phyloP scores from a whole-genome alignment of 2,797 vertebrate genomes.

The Falco columbarius region DNA sequence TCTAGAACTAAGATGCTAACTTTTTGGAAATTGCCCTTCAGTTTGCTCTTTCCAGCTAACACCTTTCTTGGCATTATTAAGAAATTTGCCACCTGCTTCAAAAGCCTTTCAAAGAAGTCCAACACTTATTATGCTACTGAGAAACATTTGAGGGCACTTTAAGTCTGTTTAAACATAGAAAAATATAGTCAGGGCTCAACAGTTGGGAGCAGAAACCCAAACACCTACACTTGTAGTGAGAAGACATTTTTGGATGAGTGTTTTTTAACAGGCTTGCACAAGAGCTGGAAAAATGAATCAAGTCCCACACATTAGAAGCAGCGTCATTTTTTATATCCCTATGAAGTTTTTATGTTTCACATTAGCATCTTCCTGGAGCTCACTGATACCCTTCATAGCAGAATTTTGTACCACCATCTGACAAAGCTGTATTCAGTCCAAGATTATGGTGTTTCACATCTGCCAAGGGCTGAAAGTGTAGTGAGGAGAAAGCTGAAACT shows the following conservation, averaged over 20 bases:
- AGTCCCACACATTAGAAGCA: neutral
- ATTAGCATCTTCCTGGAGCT: conserved; percentile 44
- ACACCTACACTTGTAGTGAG: accelerated
- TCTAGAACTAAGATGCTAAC: neutral
- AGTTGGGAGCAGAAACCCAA: neutral
- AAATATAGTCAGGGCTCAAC: neutral
- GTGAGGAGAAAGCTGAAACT: neutral
- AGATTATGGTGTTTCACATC: conserved; percentile 4
- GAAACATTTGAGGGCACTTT: neutral
- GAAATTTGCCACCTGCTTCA: neutral
- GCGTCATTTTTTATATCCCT: neutral
- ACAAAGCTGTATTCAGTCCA: conserved; percentile 36
- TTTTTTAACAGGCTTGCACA: neutral
- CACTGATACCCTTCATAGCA: neutral
- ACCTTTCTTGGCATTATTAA: neutral
- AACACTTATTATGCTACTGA: neutral
- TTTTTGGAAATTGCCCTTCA: neutral
- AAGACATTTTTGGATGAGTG: neutral
- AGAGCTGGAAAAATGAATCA: neutral
- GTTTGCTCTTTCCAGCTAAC: neutral
- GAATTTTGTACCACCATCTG: conserved; percentile 41
- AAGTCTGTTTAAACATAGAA: neutral
- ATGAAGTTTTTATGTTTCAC: conserved; percentile 12
- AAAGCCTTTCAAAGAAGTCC: neutral
- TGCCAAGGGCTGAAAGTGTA: neutral